Evolutionary conservation across 1,140 invertebrate species (phyloP).

Genomic region (Copidosoma floridanum): DNA sequence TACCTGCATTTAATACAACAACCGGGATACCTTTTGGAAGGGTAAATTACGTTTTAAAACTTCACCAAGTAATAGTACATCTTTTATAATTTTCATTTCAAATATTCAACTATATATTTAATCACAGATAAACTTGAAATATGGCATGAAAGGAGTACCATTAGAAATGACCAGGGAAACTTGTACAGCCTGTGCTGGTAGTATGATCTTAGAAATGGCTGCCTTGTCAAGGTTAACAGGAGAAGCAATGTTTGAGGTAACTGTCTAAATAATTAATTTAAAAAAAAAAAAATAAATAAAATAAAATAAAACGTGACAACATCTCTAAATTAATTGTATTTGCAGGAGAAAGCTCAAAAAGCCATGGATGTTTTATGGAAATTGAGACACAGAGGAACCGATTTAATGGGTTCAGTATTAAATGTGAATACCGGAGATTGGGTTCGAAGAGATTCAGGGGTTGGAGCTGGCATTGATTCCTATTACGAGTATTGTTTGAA

Average conservation of each 20-base stretch:
- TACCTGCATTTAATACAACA: conserved; percentile 96
- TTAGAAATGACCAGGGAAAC: conserved; percentile 81
- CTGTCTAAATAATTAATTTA: conserved; percentile 6
- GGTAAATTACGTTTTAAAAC: conserved; percentile 58
- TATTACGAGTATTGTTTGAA: conserved; percentile 99
- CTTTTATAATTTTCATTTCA: conserved; percentile 1
- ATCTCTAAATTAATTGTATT: too few species aligned
- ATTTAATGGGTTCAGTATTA: conserved; percentile 91
- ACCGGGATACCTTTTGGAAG: conserved; percentile 96
- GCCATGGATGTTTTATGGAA: conserved; percentile 98
- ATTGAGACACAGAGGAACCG: conserved; percentile 85
- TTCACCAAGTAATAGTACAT: too few species aligned
- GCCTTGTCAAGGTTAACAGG: conserved; percentile 90
- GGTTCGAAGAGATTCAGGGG: conserved; percentile 92
- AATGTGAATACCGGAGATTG: conserved; percentile 98
- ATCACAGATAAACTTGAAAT: conserved; percentile 80
- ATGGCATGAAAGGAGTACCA: conserved; percentile 79
- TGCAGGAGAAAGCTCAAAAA: conserved; percentile 83
- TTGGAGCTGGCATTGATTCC: conserved; percentile 98
- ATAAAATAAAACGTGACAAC: background rate
- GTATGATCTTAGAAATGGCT: conserved; percentile 96
- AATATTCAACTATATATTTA: conserved; percentile 7
- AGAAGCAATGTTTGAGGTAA: conserved; percentile 86
- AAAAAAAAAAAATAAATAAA: background rate
- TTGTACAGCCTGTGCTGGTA: conserved; percentile 97